Evolutionary conservation across 1,140 invertebrate species (phyloP).

Genomic region (Drosophila erecta): DNA sequence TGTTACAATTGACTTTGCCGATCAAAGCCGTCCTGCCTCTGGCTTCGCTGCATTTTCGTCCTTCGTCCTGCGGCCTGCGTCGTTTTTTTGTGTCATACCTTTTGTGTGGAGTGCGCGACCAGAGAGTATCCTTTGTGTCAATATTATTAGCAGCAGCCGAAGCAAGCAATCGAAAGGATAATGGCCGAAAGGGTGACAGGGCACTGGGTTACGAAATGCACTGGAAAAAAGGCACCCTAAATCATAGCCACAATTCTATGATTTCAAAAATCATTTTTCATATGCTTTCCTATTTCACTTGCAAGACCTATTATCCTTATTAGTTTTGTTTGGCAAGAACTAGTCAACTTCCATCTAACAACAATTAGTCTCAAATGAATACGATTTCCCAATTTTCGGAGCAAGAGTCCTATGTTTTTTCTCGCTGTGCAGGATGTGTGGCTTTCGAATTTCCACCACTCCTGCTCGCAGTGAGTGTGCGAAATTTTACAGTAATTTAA

Average conservation of each 20-base stretch:
- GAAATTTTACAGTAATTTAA: conserved; percentile 84
- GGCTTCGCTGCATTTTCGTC: conserved; percentile 58
- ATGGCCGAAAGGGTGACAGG: conserved; percentile 74
- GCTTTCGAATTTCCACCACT: conserved; percentile 20
- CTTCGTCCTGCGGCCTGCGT: conserved; percentile 39
- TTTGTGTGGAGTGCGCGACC: conserved; percentile 79
- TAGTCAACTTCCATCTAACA: too few species aligned
- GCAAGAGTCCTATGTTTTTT: background rate
- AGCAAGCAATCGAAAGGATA: conserved; percentile 59
- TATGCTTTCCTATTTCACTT: background rate
- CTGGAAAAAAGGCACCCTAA: background rate
- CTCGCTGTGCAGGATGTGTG: background rate
- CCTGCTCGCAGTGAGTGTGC: conserved; percentile 69
- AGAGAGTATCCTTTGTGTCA: conserved; percentile 82
- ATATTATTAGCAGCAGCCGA: conserved; percentile 74
- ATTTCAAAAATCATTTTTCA: background rate
- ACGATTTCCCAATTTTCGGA: too few species aligned
- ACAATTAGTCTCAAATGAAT: too few species aligned
- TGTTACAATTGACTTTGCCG: conserved; percentile 83
- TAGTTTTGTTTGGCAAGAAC: too few species aligned
- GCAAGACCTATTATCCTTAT: too few species aligned
- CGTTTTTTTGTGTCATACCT: conserved; percentile 62
- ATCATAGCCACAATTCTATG: background rate
- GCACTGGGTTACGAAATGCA: conserved; percentile 33
- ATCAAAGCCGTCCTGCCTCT: conserved; percentile 73